Percentiles rank a stretch among this genome's conserved stretches.
Conservation (phyloP, 2,113 vertebrate species). For the Xiphias gladius region DNA sequence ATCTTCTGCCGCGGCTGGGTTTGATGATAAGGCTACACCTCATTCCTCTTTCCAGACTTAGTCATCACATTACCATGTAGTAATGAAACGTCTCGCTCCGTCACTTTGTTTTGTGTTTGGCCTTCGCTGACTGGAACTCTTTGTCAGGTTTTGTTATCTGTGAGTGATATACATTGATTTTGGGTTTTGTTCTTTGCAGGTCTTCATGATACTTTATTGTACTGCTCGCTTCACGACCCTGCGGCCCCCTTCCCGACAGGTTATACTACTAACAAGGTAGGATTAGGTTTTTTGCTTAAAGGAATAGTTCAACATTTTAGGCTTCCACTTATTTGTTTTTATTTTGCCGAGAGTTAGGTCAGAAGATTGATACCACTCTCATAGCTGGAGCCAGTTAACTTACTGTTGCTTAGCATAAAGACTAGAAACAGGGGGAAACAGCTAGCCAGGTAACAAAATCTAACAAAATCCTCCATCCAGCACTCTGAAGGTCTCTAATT, state of each 20-base stretch:
- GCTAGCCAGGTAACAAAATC: too few relatives aligned
- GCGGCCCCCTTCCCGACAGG: conserved; percentile 86
- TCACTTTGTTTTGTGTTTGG: background rate
- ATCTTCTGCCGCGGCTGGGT: conserved; percentile 55
- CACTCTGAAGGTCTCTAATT: too few relatives aligned
- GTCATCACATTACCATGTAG: conserved; percentile 44
- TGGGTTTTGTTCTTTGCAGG: conserved; percentile 80
- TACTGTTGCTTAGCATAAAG: background rate
- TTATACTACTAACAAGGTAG: conserved; percentile 94
- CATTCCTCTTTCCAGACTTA: background rate
- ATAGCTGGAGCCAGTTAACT: background rate
- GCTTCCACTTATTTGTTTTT: background rate
- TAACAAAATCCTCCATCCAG: too few relatives aligned
- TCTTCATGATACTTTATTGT: conserved; percentile 89
- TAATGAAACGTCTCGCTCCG: background rate
- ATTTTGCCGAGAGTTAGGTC: background rate
- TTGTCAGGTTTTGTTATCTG: conserved; percentile 6
- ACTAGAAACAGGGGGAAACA: background rate
- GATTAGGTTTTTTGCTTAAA: background rate
- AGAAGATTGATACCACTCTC: background rate
- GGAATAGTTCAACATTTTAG: background rate
- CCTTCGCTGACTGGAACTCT: background rate
- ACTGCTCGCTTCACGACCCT: conserved; percentile 93
- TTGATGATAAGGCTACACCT: conserved; percentile 61
- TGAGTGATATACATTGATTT: background rate